These are phyloP conservation scores for Amazona vittata DNA, from an alignment of 2,113 vertebrate genomes.

Conservation along the genomic window DNA sequence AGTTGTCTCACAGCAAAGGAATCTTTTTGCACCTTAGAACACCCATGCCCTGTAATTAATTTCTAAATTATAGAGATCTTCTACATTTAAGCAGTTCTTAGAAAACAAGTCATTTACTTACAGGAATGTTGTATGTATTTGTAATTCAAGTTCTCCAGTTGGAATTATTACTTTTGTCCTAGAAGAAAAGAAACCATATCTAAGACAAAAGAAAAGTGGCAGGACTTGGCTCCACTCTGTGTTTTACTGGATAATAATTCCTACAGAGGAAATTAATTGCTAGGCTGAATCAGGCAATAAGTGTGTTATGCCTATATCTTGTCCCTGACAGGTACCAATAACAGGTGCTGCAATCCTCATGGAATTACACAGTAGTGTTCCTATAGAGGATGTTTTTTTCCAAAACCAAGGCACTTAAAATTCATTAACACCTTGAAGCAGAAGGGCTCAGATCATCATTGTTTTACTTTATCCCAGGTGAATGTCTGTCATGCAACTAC, in stretches of 20 bases:
- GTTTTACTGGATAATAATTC: background rate
- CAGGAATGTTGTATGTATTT: background rate
- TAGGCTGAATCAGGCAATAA: background rate
- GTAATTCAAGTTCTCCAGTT: background rate
- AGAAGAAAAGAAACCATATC: constrained; percentile 6
- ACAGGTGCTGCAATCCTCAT: background rate
- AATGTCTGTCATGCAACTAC: background rate
- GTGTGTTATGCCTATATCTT: background rate
- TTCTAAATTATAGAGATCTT: constrained; percentile 1
- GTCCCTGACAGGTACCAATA: background rate
- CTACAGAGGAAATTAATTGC: background rate
- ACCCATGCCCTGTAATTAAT: constrained; percentile 5
- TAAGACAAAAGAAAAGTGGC: constrained; percentile 38
- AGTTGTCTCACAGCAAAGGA: background rate
- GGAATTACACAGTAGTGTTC: background rate
- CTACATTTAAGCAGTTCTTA: background rate
- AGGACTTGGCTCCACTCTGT: background rate
- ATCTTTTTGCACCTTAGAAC: background rate
- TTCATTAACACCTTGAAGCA: background rate
- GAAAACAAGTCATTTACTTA: constrained; percentile 28
- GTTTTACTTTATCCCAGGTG: background rate
- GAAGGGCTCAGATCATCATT: background rate
- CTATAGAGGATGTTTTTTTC: background rate
- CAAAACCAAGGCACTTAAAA: background rate
- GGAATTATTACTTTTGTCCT: background rate